phyloP scores from a whole-genome alignment of 1,140 invertebrate genomes.

The Amphibalanus amphitrite region DNA sequence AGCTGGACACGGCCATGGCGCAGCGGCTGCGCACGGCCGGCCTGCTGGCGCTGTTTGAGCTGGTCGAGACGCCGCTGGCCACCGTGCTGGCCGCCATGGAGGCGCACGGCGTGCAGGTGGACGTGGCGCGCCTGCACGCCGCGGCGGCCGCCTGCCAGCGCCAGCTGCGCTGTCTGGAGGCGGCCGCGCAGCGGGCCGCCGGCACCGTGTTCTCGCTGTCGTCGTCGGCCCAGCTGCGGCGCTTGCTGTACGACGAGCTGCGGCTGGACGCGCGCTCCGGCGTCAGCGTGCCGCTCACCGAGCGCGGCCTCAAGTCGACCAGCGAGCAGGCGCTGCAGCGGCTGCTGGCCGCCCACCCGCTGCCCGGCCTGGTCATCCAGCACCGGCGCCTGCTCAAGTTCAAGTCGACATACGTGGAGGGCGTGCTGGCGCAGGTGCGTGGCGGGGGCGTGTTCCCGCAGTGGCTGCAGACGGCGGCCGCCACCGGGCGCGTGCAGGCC shows the following conservation, averaged over 20 bases:
- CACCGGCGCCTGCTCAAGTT: constrained; percentile 35
- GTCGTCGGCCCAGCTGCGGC: constrained; percentile 33
- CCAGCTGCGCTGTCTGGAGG: constrained; percentile 27
- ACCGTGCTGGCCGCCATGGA: constrained; percentile 39
- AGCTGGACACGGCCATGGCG: constrained; percentile 3
- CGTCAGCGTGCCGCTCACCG: constrained; percentile 29
- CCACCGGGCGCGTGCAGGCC: constrained; percentile 37
- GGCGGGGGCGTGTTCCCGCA: constrained; percentile 28
- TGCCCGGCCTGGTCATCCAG: constrained; percentile 35
- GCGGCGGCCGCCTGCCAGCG: constrained; percentile 28
- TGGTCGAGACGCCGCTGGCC: constrained; percentile 33
- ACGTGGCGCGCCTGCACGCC: constrained; percentile 26
- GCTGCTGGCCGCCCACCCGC: constrained; percentile 29
- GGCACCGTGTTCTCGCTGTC: constrained; percentile 33
- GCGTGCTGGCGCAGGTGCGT: constrained; percentile 30
- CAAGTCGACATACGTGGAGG: constrained; percentile 37
- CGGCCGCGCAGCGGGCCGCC: constrained; percentile 27
- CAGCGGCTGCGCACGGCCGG: neutral
- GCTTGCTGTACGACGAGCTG: constrained; percentile 36
- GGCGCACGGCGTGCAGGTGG: constrained; percentile 26
- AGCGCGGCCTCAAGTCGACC: constrained; percentile 34
- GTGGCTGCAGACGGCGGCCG: constrained; percentile 37
- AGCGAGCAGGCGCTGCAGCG: constrained; percentile 33
- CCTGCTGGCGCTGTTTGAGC: constrained; percentile 30
- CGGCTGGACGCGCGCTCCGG: constrained; percentile 30